Evolutionary conservation across 1,140 invertebrate species (phyloP), one percentile per base, ranked within the genome.

Genomic region (Papilio helenus): DNA sequence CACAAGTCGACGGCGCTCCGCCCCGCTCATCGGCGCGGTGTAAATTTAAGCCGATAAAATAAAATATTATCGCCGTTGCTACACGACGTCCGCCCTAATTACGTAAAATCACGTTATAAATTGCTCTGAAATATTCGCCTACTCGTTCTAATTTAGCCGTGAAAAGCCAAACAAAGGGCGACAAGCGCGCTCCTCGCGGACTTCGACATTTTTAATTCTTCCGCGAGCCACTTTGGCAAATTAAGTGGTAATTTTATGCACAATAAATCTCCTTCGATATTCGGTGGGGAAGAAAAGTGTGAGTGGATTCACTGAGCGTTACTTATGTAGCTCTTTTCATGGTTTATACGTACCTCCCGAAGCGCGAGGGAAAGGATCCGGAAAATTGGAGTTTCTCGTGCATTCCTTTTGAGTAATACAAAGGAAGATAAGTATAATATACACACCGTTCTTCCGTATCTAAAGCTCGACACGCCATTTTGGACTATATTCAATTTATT

Each of bases 31-130:
- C 86, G 81, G 80, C 76, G 84, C 87, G 86, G 83, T 90, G 88
- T 90, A 92, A 92, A 92, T 93, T 91, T 87, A 89, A 92, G 89
- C 88, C 89, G 91, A 94, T 94, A 92, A 92, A 93, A 94, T 94
- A 92, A 93, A 92, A 94, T 92, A 92, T 92, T 89, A 89, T 91
- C 88, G 86, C 85, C 85, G 82, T 84, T 85, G 86, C 85, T 87
- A 87, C 86, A 88, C 87, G 88, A 90, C 89, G 89, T 88, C 87
- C 85, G 84, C 86, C 86, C 87, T 91, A 92, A 94, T 93, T 93
- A 92, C 87, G 88, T 85, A 86, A 90, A 93, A 91, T 93, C 87
- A 90, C 88, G 87, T 88, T 86, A 90, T 91, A 90, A 92, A 92
- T 92, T 90, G 88, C 87, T 88, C 73, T 87, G 81, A 88, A 93